A percentile compares a stretch with the other conserved stretches of the same genome.
These are phyloP conservation scores for Cryptocheilus praepositus DNA, from an alignment of 2,888 invertebrate species.

Conservation along the genomic window DNA sequence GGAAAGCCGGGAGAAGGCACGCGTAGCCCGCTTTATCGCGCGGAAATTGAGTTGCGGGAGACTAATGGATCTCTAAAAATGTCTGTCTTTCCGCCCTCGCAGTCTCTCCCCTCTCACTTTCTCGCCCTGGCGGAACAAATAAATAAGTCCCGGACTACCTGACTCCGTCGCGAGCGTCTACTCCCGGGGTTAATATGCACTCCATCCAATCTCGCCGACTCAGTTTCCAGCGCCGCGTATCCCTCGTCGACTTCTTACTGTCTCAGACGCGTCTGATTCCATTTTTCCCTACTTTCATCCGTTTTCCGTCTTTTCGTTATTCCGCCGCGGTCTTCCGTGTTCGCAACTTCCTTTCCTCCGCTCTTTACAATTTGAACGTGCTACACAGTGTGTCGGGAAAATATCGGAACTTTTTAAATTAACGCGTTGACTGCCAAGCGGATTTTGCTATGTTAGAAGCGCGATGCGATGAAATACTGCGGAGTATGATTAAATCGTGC, in stretches of 20 bases:
- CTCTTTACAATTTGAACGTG: no score
- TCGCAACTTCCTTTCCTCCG: no score
- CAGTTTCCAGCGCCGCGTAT: conserved; percentile 8
- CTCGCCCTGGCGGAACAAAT: not conserved
- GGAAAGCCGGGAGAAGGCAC: not conserved
- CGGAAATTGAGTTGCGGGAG: not conserved
- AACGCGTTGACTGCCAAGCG: no score
- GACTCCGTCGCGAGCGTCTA: not conserved
- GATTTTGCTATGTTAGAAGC: no score
- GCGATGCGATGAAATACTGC: no score
- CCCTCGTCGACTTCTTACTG: conserved; percentile 4
- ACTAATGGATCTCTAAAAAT: not conserved
- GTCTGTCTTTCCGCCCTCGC: no score
- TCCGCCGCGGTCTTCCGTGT: not conserved
- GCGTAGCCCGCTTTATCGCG: not conserved
- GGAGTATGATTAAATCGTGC: no score
- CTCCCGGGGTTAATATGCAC: conserved; percentile 19
- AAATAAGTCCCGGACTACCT: not conserved
- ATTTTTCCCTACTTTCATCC: not conserved
- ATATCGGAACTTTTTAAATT: no score
- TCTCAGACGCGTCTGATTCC: conserved; percentile 1
- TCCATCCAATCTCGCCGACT: conserved; percentile 17
- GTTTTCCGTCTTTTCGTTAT: not conserved
- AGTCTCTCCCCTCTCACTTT: not conserved
- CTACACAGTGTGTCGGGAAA: no score